Conservation (phyloP, 2,888 invertebrate genomes). For the Leptopilina syphax region DNA sequence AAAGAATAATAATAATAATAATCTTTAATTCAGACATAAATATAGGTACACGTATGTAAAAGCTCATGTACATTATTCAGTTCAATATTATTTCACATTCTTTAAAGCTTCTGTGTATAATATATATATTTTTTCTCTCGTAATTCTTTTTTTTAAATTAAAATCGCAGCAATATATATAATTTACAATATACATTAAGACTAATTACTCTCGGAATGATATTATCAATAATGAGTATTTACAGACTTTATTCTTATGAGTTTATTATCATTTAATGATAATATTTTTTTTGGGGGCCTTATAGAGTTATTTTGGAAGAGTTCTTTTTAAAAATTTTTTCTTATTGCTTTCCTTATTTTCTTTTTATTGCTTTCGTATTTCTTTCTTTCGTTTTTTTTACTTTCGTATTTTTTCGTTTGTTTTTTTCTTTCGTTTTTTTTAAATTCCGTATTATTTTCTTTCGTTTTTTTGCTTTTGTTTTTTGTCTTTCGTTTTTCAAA, state of each 20-base stretch:
- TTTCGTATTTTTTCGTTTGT: too few species aligned
- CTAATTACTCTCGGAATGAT: conserved; percentile 45
- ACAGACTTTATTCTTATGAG: conserved; percentile 41
- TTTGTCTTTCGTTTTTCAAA: too few species aligned
- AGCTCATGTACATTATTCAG: conserved; percentile 29
- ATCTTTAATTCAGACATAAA: conserved; percentile 14
- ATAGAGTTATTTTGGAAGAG: background rate
- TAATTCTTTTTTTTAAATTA: conserved; percentile 4
- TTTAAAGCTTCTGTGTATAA: conserved; percentile 37
- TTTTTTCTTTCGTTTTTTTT: background rate
- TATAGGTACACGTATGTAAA: conserved; percentile 26
- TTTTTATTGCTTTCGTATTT: conserved; percentile 1
- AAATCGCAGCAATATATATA: conserved; percentile 37
- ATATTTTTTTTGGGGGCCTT: too few species aligned
- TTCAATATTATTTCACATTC: conserved; percentile 2
- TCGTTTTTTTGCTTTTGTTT: background rate
- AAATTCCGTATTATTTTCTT: background rate
- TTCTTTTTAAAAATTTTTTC: background rate
- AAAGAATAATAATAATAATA: background rate
- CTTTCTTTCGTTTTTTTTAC: background rate
- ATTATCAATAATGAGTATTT: conserved; percentile 31
- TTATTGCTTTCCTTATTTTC: background rate
- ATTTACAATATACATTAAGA: conserved; percentile 42
- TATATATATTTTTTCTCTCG: conserved; percentile 26
- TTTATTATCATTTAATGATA: background rate